phyloP scores from a whole-genome alignment of 53 echinoderm and acorn worm genomes.

The Echinarachnius parma region DNA sequence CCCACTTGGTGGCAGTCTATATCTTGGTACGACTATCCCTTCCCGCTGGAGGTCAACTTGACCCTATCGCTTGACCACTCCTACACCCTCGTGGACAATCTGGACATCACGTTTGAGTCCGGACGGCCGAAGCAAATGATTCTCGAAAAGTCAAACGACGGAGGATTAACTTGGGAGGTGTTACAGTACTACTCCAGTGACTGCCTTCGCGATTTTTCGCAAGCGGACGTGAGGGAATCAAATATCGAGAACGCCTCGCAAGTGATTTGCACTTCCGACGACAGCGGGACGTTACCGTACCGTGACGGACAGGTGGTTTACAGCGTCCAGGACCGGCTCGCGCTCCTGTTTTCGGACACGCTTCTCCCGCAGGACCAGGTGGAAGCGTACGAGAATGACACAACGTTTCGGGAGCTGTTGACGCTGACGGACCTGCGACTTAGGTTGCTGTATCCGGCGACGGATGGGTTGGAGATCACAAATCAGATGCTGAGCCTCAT shows the following conservation, averaged over 20 bases:
- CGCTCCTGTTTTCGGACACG: slow-evolving; percentile 27
- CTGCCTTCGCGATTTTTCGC: slow-evolving; percentile 45
- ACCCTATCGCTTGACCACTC: slow-evolving; percentile 80
- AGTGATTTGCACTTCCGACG: slow-evolving; percentile 69
- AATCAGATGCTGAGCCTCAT: slow-evolving; percentile 32
- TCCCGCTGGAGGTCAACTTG: slow-evolving; percentile 54
- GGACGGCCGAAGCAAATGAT: slow-evolving; percentile 77
- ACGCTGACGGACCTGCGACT: slow-evolving; percentile 73
- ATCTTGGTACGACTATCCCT: slow-evolving; percentile 73
- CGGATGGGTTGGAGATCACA: slow-evolving; percentile 74
- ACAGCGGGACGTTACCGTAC: slow-evolving; percentile 51
- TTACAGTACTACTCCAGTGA: slow-evolving; percentile 77
- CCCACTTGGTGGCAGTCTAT: slow-evolving; percentile 97
- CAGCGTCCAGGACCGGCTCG: slow-evolving; percentile 25
- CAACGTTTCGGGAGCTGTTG: slow-evolving; percentile 52
- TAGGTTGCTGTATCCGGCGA: slow-evolving; percentile 73
- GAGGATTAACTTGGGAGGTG: slow-evolving; percentile 72
- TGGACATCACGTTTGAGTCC: slow-evolving; percentile 68
- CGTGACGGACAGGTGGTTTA: slow-evolving; percentile 49
- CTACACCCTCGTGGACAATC: slow-evolving; percentile 63
- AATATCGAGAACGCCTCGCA: slow-evolving; percentile 43
- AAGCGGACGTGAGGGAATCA: slow-evolving; percentile 19
- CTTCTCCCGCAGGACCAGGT: slow-evolving; percentile 25
- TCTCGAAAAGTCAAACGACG: slow-evolving; percentile 76
- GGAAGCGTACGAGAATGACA: slow-evolving; percentile 57